phyloP scores from a whole-genome alignment of 1,140 invertebrate genomes.

The Grapholita molesta region DNA sequence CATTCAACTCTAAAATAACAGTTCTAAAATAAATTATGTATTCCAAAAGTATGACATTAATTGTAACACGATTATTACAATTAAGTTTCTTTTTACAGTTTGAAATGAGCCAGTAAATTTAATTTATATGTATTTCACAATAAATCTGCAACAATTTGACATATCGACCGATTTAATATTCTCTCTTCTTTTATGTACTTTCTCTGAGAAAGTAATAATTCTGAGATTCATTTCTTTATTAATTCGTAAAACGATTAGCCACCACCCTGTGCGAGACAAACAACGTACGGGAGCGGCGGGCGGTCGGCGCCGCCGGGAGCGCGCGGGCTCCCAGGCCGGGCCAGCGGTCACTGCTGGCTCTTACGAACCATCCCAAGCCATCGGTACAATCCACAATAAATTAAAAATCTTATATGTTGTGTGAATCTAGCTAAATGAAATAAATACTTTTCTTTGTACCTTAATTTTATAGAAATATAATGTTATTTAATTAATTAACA shows the following conservation, averaged over 20 bases:
- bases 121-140: background rate
- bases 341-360: too few relatives aligned
- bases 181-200: background rate
- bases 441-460: slow-evolving; percentile 50
- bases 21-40: slow-evolving; percentile 60
- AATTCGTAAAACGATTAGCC: background rate
- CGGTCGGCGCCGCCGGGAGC: too few relatives aligned
- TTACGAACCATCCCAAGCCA: too few relatives aligned
- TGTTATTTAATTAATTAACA: slow-evolving; percentile 25
- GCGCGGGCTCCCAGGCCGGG: too few relatives aligned
- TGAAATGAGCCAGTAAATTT: slow-evolving; percentile 23
- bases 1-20: slow-evolving; percentile 63
- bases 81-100: slow-evolving; percentile 21
- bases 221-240: background rate
- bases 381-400: slow-evolving; percentile 22
- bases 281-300: background rate
- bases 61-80: slow-evolving; percentile 34
- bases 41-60: slow-evolving; percentile 42
- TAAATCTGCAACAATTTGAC: background rate
- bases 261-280: background rate
- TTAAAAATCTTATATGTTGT: slow-evolving; percentile 26
- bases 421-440: slow-evolving; percentile 44
- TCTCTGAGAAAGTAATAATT: slow-evolving; percentile 5
- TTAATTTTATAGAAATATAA: slow-evolving; percentile 29
- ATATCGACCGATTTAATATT: background rate